A percentile compares a stretch with the other conserved stretches of the same genome.
These are phyloP conservation scores for Carettochelys insculpta DNA, from an alignment of 2,113 vertebrate species.

Conservation along the genomic window DNA sequence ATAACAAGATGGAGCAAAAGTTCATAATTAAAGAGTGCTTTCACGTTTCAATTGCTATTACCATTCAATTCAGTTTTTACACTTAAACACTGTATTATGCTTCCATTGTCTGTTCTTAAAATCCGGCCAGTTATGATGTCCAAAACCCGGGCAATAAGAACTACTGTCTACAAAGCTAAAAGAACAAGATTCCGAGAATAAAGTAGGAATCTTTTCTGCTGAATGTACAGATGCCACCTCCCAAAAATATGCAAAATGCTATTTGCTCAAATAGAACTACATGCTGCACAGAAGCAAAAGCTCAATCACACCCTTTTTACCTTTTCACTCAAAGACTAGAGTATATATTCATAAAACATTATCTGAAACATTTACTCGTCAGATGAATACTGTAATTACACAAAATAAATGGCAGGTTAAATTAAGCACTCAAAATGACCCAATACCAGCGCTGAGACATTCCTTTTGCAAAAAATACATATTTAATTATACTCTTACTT, in stretches of 20 bases:
- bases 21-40: neutral
- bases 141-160: neutral
- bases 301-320: neutral
- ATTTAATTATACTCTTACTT: too few species aligned
- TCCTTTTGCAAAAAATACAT: neutral
- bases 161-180: neutral
- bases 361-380: neutral
- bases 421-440: neutral
- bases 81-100: neutral
- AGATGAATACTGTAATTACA: neutral
- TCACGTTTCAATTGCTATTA: neutral
- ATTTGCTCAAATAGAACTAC: neutral
- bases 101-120: neutral
- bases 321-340: neutral
- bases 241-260: accelerated
- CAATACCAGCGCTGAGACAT: accelerated
- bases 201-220: accelerated
- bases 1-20: neutral
- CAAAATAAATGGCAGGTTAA: neutral
- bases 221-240: neutral
- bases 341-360: neutral
- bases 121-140: neutral
- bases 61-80: neutral
- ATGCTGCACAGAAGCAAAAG: neutral
- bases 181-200: neutral